phyloP scores from a whole-genome alignment of 2,888 invertebrate genomes.

The Metallyticus violacea region DNA sequence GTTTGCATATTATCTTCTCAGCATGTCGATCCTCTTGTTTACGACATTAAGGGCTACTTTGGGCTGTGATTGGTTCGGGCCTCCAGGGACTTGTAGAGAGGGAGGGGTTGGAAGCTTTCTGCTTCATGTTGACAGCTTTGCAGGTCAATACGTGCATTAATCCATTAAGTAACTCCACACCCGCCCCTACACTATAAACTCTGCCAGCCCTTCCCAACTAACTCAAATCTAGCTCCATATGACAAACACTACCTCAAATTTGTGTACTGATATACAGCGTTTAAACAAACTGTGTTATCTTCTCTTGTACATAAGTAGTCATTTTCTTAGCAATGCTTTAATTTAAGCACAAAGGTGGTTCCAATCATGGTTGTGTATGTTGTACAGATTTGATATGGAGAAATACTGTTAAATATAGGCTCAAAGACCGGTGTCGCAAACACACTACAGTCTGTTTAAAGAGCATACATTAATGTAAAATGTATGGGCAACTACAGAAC shows the following conservation, averaged over 20 bases:
- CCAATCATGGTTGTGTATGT: too few relatives aligned
- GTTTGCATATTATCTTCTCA: constrained; percentile 21
- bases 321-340: neutral
- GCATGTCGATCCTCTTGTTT: constrained; percentile 18
- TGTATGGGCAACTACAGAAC: too few relatives aligned
- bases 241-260: neutral
- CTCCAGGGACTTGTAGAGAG: constrained; percentile 8
- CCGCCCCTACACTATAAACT: neutral
- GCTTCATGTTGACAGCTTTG: constrained; percentile 29
- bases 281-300: neutral
- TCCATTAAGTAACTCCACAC: constrained; percentile 30
- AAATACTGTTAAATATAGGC: too few relatives aligned
- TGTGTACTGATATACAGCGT: neutral
- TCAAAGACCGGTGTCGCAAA: too few relatives aligned
- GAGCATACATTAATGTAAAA: too few relatives aligned
- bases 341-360: too few relatives aligned
- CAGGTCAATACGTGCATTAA: constrained; percentile 34
- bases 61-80: constrained; percentile 18
- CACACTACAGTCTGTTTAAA: too few relatives aligned
- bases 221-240: neutral
- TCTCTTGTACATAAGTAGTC: neutral
- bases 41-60: constrained; percentile 13
- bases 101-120: constrained; percentile 8
- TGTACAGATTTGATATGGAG: too few relatives aligned
- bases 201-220: neutral